phyloP scores from a whole-genome alignment of 2,113 vertebrate species.

The Bufo gargarizans region DNA sequence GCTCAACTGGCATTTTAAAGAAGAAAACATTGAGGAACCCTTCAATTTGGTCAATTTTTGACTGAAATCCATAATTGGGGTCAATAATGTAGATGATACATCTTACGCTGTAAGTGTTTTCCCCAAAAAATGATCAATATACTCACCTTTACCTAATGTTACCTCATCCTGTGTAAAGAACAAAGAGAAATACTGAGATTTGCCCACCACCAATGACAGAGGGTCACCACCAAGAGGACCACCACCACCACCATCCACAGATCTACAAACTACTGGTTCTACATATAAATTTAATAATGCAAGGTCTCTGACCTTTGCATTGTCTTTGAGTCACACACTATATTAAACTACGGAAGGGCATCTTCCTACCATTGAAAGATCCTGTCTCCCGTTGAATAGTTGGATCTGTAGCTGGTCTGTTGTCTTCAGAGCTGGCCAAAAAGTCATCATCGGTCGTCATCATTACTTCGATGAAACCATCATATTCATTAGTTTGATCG shows the following conservation, averaged over 20 bases:
- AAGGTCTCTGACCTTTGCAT: constrained; percentile 9
- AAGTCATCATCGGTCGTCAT: neutral
- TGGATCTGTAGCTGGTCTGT: neutral
- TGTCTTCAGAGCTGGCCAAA: neutral
- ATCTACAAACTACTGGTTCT: constrained; percentile 18
- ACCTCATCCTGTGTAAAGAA: neutral
- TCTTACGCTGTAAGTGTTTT: neutral
- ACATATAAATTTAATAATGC: constrained; percentile 4
- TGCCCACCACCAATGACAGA: constrained; percentile 7
- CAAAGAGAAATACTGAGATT: neutral
- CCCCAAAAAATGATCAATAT: neutral
- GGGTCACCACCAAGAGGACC: neutral
- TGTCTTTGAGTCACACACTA: neutral
- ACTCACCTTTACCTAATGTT: constrained; percentile 4
- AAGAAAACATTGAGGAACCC: neutral
- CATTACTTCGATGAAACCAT: neutral
- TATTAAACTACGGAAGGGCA: neutral
- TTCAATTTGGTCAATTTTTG: neutral
- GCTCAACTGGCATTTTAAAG: too few species aligned
- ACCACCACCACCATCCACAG: neutral
- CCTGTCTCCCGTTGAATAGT: neutral
- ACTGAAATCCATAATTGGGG: neutral
- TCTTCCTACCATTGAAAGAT: constrained; percentile 27
- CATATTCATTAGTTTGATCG: neutral
- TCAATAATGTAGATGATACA: neutral